Conservation (phyloP, 2,113 vertebrate genomes). For the Ictalurus furcatus region DNA sequence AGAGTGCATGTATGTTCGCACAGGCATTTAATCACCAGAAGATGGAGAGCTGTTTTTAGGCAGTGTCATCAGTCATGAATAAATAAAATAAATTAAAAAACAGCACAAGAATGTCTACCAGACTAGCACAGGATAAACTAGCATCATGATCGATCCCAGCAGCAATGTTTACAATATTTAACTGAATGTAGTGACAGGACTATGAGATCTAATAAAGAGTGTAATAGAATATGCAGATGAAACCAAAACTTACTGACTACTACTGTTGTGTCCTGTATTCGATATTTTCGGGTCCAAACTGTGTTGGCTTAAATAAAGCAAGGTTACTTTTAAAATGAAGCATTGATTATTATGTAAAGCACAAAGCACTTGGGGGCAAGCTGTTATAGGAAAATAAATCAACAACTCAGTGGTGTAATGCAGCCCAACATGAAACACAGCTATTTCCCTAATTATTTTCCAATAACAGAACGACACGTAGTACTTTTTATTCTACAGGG, state of each 20-base stretch:
- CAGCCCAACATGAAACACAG: not conserved
- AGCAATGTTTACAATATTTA: not conserved
- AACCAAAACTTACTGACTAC: not conserved
- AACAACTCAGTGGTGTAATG: not conserved
- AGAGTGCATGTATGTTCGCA: conserved; percentile 33
- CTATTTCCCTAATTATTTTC: not conserved
- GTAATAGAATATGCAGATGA: not conserved
- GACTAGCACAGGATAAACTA: not conserved
- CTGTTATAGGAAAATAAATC: not conserved
- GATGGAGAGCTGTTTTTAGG: conserved; percentile 54
- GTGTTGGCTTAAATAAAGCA: not conserved
- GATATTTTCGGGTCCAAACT: not conserved
- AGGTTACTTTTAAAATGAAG: not conserved
- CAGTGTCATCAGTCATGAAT: conserved; percentile 57
- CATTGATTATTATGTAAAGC: not conserved
- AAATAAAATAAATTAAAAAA: conserved; percentile 68
- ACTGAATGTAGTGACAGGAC: not conserved
- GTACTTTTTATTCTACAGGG: not conserved
- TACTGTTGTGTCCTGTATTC: not conserved
- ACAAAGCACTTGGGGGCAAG: not conserved
- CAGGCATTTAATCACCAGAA: conserved; percentile 64
- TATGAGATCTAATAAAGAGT: not conserved
- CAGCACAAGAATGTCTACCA: conserved; percentile 41
- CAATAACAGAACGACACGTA: not conserved
- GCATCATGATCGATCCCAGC: conserved; percentile 32